Conservation (phyloP, 2,113 vertebrate species). For the Saguinus midas region DNA sequence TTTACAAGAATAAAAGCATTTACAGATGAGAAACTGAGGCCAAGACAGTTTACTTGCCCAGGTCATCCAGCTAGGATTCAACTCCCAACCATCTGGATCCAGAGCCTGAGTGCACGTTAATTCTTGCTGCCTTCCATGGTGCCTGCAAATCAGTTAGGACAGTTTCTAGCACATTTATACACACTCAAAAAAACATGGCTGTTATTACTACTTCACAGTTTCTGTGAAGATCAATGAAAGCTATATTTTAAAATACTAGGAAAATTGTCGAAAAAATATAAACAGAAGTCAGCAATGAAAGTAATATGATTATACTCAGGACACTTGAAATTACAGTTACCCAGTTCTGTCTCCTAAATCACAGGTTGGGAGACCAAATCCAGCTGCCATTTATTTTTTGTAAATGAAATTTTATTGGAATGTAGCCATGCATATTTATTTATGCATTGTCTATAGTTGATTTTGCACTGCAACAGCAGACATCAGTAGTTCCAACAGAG, state of each 20-base stretch:
- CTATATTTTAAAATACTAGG: not conserved
- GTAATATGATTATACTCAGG: not conserved
- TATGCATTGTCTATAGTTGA: not conserved
- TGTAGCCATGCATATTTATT: not conserved
- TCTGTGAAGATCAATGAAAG: not conserved
- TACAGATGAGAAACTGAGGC: not conserved
- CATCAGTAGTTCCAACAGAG: not conserved
- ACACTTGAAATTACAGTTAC: not conserved
- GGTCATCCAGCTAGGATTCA: not conserved
- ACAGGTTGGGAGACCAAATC: not conserved
- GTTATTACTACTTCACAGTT: not conserved
- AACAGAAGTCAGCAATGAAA: not conserved
- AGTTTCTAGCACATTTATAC: not conserved
- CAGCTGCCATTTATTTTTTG: not conserved
- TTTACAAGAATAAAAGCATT: not conserved
- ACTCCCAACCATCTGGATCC: not conserved
- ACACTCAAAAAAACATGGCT: not conserved
- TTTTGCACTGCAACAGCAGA: not conserved
- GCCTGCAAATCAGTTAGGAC: not conserved
- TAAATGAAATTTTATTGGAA: slow-evolving; percentile 52
- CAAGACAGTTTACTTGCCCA: not conserved
- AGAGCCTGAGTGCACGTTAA: not conserved
- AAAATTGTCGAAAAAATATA: not conserved
- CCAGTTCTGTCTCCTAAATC: not conserved
- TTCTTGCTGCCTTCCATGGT: not conserved